Conservation (phyloP, 2,797 vertebrate genomes). For the Hypotaenidia okinawae region DNA sequence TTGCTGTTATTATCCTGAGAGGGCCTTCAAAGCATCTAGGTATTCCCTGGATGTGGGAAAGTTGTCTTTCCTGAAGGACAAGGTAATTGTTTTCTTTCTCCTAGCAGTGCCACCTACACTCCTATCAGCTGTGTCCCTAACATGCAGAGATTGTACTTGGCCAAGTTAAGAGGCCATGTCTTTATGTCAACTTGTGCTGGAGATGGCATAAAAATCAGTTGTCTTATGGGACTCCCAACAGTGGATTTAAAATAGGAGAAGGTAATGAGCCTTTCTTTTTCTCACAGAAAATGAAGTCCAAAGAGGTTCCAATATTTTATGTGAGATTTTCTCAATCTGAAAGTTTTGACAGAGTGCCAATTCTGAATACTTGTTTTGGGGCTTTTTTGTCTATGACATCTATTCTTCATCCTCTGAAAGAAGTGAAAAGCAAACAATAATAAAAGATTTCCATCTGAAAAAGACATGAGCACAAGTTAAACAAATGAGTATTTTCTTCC, state of each 20-base stretch:
- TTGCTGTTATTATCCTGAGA: not conserved
- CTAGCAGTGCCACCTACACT: not conserved
- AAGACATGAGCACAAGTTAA: slow-evolving; percentile 1
- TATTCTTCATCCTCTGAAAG: slow-evolving; percentile 19
- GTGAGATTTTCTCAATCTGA: not conserved
- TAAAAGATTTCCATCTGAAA: not conserved
- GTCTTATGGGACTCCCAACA: not conserved
- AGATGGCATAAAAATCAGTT: not conserved
- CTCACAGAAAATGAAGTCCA: not conserved
- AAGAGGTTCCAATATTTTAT: not conserved
- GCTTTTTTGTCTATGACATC: not conserved
- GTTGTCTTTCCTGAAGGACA: not conserved
- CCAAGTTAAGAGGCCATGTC: not conserved
- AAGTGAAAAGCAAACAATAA: slow-evolving; percentile 40
- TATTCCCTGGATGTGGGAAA: not conserved
- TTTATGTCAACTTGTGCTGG: not conserved
- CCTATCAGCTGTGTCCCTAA: not conserved
- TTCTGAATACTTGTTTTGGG: not conserved
- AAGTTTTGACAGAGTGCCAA: not conserved
- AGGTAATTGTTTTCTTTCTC: not conserved
- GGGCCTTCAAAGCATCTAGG: not conserved
- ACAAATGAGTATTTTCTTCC: slow-evolving; percentile 14
- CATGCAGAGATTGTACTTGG: not conserved
- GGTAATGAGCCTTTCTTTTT: not conserved
- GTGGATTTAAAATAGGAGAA: not conserved